Evolutionary conservation across 2,797 vertebrate genomes (phyloP).

Genomic region (Antennarius maculatus): DNA sequence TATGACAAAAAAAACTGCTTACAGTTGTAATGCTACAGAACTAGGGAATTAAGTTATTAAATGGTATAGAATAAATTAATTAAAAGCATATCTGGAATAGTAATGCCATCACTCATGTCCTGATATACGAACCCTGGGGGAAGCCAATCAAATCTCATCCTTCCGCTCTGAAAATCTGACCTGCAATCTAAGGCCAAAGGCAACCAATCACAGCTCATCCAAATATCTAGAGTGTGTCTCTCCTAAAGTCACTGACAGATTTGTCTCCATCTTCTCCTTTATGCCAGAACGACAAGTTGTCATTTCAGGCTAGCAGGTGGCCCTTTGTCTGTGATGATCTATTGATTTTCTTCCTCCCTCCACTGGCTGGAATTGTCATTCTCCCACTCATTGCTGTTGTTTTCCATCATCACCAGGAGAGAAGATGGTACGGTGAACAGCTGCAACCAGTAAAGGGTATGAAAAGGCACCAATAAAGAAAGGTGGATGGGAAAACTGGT

Average conservation of each 20-base stretch:
- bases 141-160: constrained; percentile 44
- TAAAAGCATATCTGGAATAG: constrained; percentile 2
- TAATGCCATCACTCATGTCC: constrained; percentile 30
- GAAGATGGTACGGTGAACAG: constrained; percentile 28
- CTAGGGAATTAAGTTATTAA: constrained; percentile 10
- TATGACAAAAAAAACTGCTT: background rate
- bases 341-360: constrained; percentile 67
- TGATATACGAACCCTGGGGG: constrained; percentile 30
- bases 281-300: constrained; percentile 65
- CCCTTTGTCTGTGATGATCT: constrained; percentile 72
- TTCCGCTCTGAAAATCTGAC: constrained; percentile 42
- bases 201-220: constrained; percentile 33
- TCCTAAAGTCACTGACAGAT: constrained; percentile 46
- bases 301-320: constrained; percentile 74
- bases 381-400: constrained; percentile 52
- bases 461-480: background rate
- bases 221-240: constrained; percentile 45
- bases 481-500: background rate
- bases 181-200: constrained; percentile 38
- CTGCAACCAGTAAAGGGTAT: constrained; percentile 36
- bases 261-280: constrained; percentile 57
- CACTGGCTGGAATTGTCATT: constrained; percentile 57
- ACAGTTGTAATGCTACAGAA: background rate
- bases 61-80: background rate
- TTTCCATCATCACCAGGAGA: constrained; percentile 48